Evolutionary conservation across 2,797 vertebrate genomes (phyloP), one percentile per base, ranked within the genome.

Genomic region (Ptychobarbus kaznakovi): DNA sequence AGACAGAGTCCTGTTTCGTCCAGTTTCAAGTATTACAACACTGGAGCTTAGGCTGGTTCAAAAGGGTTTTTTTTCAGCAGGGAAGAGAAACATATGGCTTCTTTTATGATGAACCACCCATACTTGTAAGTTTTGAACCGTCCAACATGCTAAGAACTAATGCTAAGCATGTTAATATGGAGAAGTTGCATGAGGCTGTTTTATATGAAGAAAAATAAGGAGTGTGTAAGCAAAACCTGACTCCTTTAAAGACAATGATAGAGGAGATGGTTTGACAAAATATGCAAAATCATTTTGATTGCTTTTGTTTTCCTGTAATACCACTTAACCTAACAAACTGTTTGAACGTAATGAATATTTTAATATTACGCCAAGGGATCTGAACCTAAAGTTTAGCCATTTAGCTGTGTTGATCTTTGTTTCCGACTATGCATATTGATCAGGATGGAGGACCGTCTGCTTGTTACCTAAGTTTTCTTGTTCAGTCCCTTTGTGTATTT

Each of bases 351-450:
- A 89, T 90, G 84, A 90, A 90, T 90, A 87, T 85, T 94, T 93
- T 90, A 76, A 91, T 91, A 93, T 92, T 87, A 77, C 89, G 78
- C 89, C 90, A 93, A 75, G 91, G 88, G 93, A 87, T 82, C 51
- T 86, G 82, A 93, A 93, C 91, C 91, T 94, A 93, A 81, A 78
- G 73, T 72, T 70, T 65, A 73, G 12, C 58, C n/a, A 63, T 63
- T 63, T 63, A 13, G 63, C 49, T 56, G 51, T 90, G 90, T 91
- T 92, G 91, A 91, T 92, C 90, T 88, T 91, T 92, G 90, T 92
- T 93, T 93, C 88, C 56, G 89, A 92, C 93, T 94, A 95, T 95
- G 94, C 94, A 95, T 94, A 93, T 92, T 87, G 92, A 93, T 93
- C 83, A 91, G 93, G 91, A 93, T 92, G 89, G 92, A 90, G 40